Base-by-base conservation (phyloP, 92 coral and sea anemone species). In the Porites evermanni region DNA sequence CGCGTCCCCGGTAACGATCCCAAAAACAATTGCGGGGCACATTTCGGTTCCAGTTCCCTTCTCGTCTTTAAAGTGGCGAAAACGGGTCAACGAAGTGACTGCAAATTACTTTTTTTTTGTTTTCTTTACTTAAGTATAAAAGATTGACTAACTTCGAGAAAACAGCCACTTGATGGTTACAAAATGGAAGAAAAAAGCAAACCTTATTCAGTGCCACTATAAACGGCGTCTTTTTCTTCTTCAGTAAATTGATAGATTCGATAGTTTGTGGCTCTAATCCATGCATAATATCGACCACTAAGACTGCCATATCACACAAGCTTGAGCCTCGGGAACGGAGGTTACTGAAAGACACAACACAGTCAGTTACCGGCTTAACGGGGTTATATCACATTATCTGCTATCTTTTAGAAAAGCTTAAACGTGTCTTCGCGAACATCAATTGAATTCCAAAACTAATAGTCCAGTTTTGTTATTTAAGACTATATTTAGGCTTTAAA, bases 201-300 rank as follows among this genome's bases (percentile, higher is more conserved):
- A 97, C 99, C 99, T 97, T 97, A 78, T 97, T 97, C 23, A 97
- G 89, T 12, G 99, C 99, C 60, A 97, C 99, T 19, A 97, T 68
- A 69, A 97, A 97, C 0, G 99, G 99, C 21, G 99, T 97, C 82
- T 97, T 97, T 86, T 92, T 92, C 26, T 86, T 82, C 84, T 95
- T 95, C 53, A 97, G 90, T 54, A 97, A 90, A 88, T 95, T 93
- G 14, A 97, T 83, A 12, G 99, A 97, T 80, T 97, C 99, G 56
- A 97, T 90, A 1, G 99, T 97, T 68, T 97, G 99, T 12, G 99
- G 99, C 72, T 97, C 99, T 81, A 97, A 73, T 53, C 99, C 98
- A 47, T 97, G 99, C 99, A 97, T 97, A 53, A 97, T 97, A 60
- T 97, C 99, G 17, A 97, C 99, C 12, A 97, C 99, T 24, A 97